A percentile compares a stretch with the other conserved stretches of the same genome.
These are phyloP conservation scores for Hemicrepidius hirtus DNA, from an alignment of 2,888 invertebrate species.

Conservation along the genomic window DNA sequence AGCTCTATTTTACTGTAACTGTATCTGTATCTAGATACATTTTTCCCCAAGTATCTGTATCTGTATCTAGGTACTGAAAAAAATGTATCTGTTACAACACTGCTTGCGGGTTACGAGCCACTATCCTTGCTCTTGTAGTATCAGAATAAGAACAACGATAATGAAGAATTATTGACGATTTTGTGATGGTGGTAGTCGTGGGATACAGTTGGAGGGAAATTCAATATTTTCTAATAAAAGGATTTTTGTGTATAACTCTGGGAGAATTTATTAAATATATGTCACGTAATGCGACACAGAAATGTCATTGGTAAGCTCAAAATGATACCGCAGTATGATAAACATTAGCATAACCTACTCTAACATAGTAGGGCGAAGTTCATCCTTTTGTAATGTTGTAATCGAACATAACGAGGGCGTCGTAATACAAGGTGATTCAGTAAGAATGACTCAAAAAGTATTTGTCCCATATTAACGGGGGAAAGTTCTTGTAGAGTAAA, in stretches of 20 bases:
- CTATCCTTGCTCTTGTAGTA: not conserved
- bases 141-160: not conserved
- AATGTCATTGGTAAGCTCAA: conserved; percentile 24
- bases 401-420: not conserved
- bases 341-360: conserved; percentile 33
- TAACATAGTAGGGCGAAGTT: conserved; percentile 21
- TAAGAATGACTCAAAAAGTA: no score
- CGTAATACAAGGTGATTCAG: no score
- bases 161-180: not conserved
- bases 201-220: conserved; percentile 11
- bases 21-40: no score
- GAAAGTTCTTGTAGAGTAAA: no score
- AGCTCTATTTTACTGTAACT: no score
- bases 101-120: no score
- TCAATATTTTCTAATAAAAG: conserved; percentile 4
- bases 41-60: no score
- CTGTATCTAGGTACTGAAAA: no score
- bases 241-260: not conserved
- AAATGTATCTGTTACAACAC: no score
- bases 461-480: no score
- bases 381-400: conserved; percentile 16
- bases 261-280: conserved; percentile 27
- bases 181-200: not conserved
- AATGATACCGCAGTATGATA: conserved; percentile 33
- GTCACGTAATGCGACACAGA: conserved; percentile 2